These are phyloP conservation scores for Ophiothrix spiculata DNA, from an alignment of 35 echinoderm and acorn worm species.

Conservation along the genomic window DNA sequence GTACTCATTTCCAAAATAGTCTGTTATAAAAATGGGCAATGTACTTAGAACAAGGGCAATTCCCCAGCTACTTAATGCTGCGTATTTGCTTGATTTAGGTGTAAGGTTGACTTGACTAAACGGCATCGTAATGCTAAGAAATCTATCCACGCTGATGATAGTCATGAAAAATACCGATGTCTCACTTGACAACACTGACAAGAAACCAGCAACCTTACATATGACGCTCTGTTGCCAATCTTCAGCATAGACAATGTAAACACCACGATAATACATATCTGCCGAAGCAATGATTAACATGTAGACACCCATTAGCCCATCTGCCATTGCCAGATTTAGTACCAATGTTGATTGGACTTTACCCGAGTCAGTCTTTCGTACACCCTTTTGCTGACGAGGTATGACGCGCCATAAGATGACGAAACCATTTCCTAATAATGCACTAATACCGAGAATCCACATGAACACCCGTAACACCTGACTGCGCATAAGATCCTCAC, in stretches of 20 bases:
- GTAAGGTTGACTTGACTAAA: not conserved
- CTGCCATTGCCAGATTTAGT: conserved; percentile 68
- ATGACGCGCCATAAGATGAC: conserved; percentile 65
- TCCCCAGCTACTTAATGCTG: not conserved
- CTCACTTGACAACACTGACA: conserved; percentile 56
- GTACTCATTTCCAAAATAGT: conserved; percentile 9
- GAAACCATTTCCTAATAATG: conserved; percentile 66
- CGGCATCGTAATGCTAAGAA: conserved; percentile 36
- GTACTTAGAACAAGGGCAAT: not conserved
- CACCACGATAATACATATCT: conserved; percentile 48
- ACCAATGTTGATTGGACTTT: conserved; percentile 68
- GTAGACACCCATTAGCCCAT: conserved; percentile 85
- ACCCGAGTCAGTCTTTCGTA: conserved; percentile 9
- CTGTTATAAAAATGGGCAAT: not conserved
- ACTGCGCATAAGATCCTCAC: conserved; percentile 66
- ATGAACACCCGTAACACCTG: conserved; percentile 51
- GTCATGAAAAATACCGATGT: conserved; percentile 43
- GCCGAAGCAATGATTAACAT: too few relatives aligned
- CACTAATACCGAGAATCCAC: conserved; percentile 77
- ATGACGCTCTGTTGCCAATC: conserved; percentile 44
- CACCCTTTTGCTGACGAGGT: too few relatives aligned
- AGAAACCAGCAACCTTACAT: conserved; percentile 42
- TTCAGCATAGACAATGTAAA: conserved; percentile 53
- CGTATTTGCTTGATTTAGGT: not conserved
- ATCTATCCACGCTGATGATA: conserved; percentile 47